These are phyloP conservation scores for Macaria notata DNA, from an alignment of 2,888 invertebrate species.

Conservation along the genomic window DNA sequence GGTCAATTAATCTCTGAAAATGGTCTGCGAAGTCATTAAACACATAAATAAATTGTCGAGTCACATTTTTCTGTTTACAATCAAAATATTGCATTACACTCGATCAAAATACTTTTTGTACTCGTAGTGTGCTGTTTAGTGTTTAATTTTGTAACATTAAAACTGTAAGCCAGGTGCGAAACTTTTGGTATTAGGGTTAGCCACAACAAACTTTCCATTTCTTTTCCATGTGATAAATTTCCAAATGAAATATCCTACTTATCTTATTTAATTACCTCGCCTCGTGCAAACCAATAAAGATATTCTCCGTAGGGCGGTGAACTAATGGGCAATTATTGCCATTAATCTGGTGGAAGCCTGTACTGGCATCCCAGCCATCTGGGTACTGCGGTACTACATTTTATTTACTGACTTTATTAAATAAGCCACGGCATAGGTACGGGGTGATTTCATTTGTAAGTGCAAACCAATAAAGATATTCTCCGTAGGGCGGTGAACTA, in stretches of 20 bases:
- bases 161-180: no score
- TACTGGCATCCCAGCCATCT: conserved; percentile 1
- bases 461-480: conserved; percentile 5
- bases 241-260: no score
- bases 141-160: no score
- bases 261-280: not conserved
- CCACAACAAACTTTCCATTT: no score
- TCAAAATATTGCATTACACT: no score
- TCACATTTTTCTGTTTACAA: not conserved
- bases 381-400: not conserved
- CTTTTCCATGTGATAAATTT: no score
- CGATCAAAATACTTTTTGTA: no score
- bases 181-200: no score
- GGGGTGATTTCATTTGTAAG: no score
- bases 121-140: no score
- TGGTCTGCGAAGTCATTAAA: conserved; percentile 17
- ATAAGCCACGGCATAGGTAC: not conserved
- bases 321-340: conserved; percentile 14
- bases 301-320: not conserved
- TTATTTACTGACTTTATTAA: conserved; percentile 7
- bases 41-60: conserved; percentile 18
- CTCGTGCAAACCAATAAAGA: conserved; percentile 5
- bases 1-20: conserved; percentile 40
- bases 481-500: conserved; percentile 5
- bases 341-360: conserved; percentile 2